Conservation (phyloP, 2,797 vertebrate species). For the Pipistrellus pygmaeus region DNA sequence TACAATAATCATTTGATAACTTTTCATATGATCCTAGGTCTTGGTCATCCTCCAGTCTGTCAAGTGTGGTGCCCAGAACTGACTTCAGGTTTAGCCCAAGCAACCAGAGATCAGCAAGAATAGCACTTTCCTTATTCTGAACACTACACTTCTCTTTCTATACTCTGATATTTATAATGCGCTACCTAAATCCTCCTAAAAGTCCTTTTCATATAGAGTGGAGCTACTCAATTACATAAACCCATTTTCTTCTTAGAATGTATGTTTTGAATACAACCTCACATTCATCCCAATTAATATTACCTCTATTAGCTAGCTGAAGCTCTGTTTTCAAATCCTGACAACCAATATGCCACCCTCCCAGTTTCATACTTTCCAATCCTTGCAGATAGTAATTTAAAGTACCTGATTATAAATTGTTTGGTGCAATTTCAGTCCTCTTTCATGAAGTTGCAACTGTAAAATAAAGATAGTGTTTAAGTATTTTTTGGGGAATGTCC, state of each 20-base stretch:
- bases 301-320: neutral
- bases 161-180: neutral
- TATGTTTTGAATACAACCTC: neutral
- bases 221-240: neutral
- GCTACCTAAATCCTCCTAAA: slow-evolving; percentile 9
- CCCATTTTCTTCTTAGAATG: slow-evolving; percentile 7
- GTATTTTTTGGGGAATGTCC: neutral
- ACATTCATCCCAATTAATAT: slow-evolving; percentile 1
- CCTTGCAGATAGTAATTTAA: slow-evolving; percentile 17
- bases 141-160: neutral
- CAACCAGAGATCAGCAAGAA: neutral
- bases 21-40: neutral
- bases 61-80: neutral
- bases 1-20: neutral
- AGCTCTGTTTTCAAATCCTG: slow-evolving; percentile 32
- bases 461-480: slow-evolving; percentile 52
- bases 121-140: slow-evolving; percentile 5
- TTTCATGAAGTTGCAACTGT: slow-evolving; percentile 96
- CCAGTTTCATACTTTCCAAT: neutral
- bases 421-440: slow-evolving; percentile 96
- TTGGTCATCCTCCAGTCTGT: neutral
- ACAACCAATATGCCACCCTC: neutral
- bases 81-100: neutral
- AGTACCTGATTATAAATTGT: slow-evolving; percentile 95
- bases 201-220: neutral